A percentile compares a stretch with the other conserved stretches of the same genome.
phyloP scores from a whole-genome alignment of 2,888 invertebrate species.

The Mystacides longicornis region DNA sequence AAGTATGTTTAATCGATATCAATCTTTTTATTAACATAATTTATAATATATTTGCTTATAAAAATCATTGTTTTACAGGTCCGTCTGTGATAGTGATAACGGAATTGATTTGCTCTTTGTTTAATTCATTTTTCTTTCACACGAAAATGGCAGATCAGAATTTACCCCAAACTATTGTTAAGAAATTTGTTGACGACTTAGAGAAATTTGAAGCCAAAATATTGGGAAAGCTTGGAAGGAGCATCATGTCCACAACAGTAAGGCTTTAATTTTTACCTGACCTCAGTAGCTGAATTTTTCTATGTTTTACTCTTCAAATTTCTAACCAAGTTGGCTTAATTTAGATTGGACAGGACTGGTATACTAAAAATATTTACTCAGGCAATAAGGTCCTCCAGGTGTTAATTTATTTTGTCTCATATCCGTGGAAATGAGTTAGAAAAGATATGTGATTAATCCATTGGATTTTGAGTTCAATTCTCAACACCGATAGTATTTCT shows the following conservation, averaged over 20 bases:
- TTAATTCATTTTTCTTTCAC: constrained; percentile 37
- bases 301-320: too few relatives aligned
- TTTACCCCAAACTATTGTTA: constrained; percentile 38
- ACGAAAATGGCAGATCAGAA: constrained; percentile 47
- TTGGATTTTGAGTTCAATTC: too few relatives aligned
- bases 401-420: too few relatives aligned
- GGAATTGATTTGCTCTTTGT: constrained; percentile 39
- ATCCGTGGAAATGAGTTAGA: too few relatives aligned
- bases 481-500: too few relatives aligned
- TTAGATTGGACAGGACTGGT: too few relatives aligned
- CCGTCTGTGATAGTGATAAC: constrained; percentile 38
- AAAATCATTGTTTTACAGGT: constrained; percentile 29
- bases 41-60: too few relatives aligned
- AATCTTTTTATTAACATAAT: not conserved
- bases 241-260: constrained; percentile 34
- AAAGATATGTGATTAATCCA: too few relatives aligned
- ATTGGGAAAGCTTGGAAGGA: constrained; percentile 37
- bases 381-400: too few relatives aligned
- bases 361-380: too few relatives aligned
- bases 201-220: constrained; percentile 36
- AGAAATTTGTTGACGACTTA: constrained; percentile 39
- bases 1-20: constrained; percentile 33
- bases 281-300: too few relatives aligned
- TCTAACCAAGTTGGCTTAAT: too few relatives aligned
- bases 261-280: constrained; percentile 26